phyloP scores from a whole-genome alignment of 1,140 invertebrate species.

The Planococcus citri region DNA sequence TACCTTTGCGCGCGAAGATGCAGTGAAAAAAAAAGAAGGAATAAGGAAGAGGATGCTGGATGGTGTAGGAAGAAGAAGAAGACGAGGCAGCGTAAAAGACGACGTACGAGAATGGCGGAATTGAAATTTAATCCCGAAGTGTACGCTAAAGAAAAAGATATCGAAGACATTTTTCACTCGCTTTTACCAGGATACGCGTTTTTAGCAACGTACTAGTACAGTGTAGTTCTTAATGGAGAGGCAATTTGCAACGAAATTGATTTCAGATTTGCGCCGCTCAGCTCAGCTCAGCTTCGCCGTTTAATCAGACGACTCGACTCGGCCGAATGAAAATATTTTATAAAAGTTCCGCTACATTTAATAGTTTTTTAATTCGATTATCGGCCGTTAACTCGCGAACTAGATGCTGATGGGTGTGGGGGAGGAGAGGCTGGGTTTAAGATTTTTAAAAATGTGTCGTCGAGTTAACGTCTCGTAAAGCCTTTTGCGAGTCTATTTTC shows the following conservation, averaged over 20 bases:
- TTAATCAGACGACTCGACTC: slow-evolving; percentile 2
- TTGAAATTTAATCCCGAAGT: slow-evolving; percentile 18
- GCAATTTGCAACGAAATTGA: slow-evolving; percentile 6
- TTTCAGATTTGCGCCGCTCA: background rate
- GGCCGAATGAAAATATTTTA: background rate
- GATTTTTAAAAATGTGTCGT: background rate
- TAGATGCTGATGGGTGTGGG: too few relatives aligned
- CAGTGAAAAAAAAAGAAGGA: slow-evolving; percentile 7
- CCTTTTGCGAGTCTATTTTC: too few relatives aligned
- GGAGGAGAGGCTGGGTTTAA: too few relatives aligned
- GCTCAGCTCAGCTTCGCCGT: too few relatives aligned
- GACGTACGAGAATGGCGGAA: background rate
- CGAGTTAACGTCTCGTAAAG: too few relatives aligned
- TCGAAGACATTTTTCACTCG: slow-evolving; percentile 2
- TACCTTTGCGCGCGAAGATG: background rate
- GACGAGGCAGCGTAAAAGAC: background rate
- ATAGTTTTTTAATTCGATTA: slow-evolving; percentile 4
- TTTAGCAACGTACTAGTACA: too few relatives aligned
- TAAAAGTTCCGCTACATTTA: slow-evolving; percentile 7
- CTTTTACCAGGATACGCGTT: background rate
- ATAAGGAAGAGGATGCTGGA: background rate
- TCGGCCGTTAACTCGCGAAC: background rate
- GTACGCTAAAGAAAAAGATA: background rate
- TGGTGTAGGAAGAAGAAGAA: background rate
- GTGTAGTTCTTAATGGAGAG: background rate